Evolutionary conservation across 2,797 vertebrate species (phyloP).

Genomic region (Erithacus rubecula): DNA sequence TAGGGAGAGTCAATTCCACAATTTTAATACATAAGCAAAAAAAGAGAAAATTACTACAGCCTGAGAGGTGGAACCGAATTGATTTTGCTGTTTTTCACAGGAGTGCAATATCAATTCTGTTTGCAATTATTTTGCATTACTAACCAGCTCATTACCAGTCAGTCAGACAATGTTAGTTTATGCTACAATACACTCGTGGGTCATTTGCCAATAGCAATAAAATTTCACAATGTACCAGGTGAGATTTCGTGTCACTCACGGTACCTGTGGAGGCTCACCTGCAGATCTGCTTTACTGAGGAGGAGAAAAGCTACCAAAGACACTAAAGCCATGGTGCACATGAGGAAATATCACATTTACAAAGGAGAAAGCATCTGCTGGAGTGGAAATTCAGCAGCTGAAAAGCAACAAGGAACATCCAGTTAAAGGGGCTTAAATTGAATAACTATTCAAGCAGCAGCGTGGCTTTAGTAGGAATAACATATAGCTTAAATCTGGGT

Average conservation of each 20-base stretch:
- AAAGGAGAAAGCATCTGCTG: neutral
- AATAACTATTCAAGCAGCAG: neutral
- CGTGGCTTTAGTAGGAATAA: neutral
- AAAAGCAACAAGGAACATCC: neutral
- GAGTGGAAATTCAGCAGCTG: neutral
- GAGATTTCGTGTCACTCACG: neutral
- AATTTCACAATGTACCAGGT: neutral
- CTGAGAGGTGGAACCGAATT: neutral
- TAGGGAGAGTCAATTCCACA: neutral
- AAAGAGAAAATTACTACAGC: neutral
- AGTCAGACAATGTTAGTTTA: conserved; percentile 47
- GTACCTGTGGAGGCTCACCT: neutral
- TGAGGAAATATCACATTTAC: neutral
- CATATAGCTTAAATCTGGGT: neutral
- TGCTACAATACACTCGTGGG: conserved; percentile 10
- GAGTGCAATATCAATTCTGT: conserved; percentile 4
- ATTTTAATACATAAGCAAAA: neutral
- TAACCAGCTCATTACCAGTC: conserved; percentile 64
- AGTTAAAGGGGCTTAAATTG: neutral
- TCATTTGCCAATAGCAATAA: conserved; percentile 45
- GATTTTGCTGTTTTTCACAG: conserved; percentile 25
- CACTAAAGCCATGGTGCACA: neutral
- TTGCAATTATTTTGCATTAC: conserved; percentile 62
- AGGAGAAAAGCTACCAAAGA: neutral
- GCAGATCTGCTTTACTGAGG: neutral